Base-by-base conservation (phyloP, 1,140 invertebrate genomes). In the Calosoma granatense region DNA sequence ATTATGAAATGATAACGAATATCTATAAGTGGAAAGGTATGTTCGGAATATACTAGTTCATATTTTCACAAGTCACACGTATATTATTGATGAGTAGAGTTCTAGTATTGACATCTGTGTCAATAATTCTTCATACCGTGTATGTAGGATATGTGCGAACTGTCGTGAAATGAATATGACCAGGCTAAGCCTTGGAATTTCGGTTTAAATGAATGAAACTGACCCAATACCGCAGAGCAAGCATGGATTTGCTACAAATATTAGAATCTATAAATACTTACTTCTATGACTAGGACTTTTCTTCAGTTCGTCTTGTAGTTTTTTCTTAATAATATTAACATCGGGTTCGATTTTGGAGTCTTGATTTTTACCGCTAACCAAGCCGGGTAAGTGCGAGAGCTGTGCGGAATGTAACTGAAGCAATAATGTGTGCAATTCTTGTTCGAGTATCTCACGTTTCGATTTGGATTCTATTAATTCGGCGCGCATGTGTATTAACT, bases 401-500 rank as follows among this genome's bases (percentile, higher is more conserved):
- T 85, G 81, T 23, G 76, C 72, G 9, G 81, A 73, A 65, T 84
- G 82, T 12, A 85, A 70, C 64, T 85, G 81, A 20, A 83, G 68
- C 39, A 86, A 65, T 30, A 86, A 67, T 56, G 79, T 77, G 61
- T 83, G 78, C 20, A 82, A 67, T 65, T 87, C 82, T 59, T 81
- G 77, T 63, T 86, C 82, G 39, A 83, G 59, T 9, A 78, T 69
- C 56, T 78, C 68, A 36, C 76, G 76, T 43, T 74, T 74, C 1
- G 84, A 78, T 65, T 80, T 73, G 4, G 83, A 76, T 56, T 87
- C 83, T 21, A 81, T 76, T 55, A 87, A 65, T 64, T 88, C 85
- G 19, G 83, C 78, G 61, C 84, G 77, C 73, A 87, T 76, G 65
- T 87, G 80, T 20, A 87, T 78, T 41, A 88, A 71, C 70, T 88